Conservation (phyloP, 1,140 invertebrate species). For the Danaus melanippus region DNA sequence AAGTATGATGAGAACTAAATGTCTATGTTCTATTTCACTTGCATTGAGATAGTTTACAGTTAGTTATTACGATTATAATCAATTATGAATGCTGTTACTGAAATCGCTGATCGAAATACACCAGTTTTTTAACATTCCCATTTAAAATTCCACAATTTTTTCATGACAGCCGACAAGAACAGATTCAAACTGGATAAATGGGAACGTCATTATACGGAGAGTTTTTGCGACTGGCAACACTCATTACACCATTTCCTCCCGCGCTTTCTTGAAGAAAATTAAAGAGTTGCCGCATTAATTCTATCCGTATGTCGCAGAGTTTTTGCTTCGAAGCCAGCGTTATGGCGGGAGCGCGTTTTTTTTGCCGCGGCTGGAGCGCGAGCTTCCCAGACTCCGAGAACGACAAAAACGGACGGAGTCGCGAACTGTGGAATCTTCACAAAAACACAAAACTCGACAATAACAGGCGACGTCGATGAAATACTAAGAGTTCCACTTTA, state of each 20-base stretch:
- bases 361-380: conserved; percentile 37
- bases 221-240: conserved; percentile 61
- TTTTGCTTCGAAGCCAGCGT: conserved; percentile 52
- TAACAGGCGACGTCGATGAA: conserved; percentile 14
- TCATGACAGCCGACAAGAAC: conserved; percentile 25
- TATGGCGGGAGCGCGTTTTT: conserved; percentile 48
- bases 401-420: conserved; percentile 10
- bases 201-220: conserved; percentile 53
- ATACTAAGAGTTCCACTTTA: conserved; percentile 5
- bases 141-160: conserved; percentile 19
- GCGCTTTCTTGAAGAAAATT: conserved; percentile 68
- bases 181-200: conserved; percentile 43
- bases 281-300: conserved; percentile 68
- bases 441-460: conserved; percentile 12
- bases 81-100: too few relatives aligned
- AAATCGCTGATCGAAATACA: too few relatives aligned
- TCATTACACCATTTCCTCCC: conserved; percentile 65
- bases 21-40: too few relatives aligned
- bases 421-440: conserved; percentile 12
- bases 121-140: background rate
- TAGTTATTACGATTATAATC: too few relatives aligned
- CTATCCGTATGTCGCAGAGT: conserved; percentile 56
- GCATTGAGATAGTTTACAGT: too few relatives aligned
- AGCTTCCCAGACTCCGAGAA: conserved; percentile 5
- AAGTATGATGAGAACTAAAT: too few relatives aligned